These are phyloP conservation scores for Galemys pyrenaicus DNA, from an alignment of 2,113 vertebrate genomes.

Conservation along the genomic window DNA sequence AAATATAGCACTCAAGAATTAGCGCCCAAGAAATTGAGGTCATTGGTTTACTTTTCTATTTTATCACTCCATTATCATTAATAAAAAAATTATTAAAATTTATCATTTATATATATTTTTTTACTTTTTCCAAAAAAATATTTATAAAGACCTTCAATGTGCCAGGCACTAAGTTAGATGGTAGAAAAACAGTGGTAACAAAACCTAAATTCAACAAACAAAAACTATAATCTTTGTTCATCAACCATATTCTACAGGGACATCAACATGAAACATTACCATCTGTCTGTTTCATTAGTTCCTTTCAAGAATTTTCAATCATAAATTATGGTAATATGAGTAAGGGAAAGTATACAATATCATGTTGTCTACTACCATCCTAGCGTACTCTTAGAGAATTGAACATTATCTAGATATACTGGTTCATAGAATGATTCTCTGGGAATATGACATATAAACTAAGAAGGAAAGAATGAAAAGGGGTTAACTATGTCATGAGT, in stretches of 20 bases:
- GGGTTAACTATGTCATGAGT: not conserved
- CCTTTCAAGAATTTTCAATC: not conserved
- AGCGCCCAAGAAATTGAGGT: not conserved
- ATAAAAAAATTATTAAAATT: too few relatives aligned
- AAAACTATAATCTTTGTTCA: not conserved
- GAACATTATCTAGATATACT: not conserved
- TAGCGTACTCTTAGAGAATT: not conserved
- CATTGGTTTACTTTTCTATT: not conserved
- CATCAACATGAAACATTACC: not conserved
- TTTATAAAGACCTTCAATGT: not conserved
- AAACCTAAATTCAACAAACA: not conserved
- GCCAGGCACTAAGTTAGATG: not conserved
- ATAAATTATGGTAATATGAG: not conserved
- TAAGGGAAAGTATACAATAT: not conserved
- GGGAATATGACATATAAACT: not conserved
- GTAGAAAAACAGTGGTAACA: not conserved
- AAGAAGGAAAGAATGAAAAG: not conserved
- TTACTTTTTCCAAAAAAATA: not conserved
- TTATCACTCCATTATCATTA: not conserved
- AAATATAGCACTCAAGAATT: not conserved
- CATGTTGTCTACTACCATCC: too few relatives aligned
- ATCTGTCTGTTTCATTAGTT: not conserved
- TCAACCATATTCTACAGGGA: not conserved
- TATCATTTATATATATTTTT: too few relatives aligned
- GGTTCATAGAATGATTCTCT: not conserved